Evolutionary conservation across 2,888 invertebrate genomes (phyloP).

Genomic region (Suillia variegata): DNA sequence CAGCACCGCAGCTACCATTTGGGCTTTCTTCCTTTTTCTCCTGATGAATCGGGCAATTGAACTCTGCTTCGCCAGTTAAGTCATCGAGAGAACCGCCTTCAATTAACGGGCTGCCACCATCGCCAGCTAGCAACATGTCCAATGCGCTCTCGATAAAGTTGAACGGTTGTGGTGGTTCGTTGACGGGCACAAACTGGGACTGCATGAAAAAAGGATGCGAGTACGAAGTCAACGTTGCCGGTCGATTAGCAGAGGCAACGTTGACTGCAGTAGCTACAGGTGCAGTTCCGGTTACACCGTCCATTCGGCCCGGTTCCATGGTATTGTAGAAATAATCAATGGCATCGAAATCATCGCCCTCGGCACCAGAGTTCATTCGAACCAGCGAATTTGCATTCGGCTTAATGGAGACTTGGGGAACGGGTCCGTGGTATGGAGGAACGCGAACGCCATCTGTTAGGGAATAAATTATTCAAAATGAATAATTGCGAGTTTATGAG

Average conservation of each 20-base stretch:
- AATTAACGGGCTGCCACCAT: not conserved
- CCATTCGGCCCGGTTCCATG: not conserved
- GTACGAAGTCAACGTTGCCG: not conserved
- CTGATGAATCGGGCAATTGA: slow-evolving; percentile 34
- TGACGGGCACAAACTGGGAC: not conserved
- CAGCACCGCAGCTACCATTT: no score
- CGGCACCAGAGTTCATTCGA: not conserved
- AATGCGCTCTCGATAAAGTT: slow-evolving; percentile 18
- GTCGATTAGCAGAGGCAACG: slow-evolving; percentile 7
- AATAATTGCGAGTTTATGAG: no score
- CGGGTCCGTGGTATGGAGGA: no score
- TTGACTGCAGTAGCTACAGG: no score
- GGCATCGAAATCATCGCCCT: slow-evolving; percentile 17
- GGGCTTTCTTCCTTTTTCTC: not conserved
- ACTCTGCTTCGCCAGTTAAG: slow-evolving; percentile 20
- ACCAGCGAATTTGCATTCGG: slow-evolving; percentile 7
- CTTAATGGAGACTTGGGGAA: slow-evolving; percentile 11
- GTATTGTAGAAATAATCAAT: slow-evolving; percentile 22
- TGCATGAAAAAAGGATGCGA: slow-evolving; percentile 2
- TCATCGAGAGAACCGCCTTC: no score
- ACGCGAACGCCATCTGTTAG: no score
- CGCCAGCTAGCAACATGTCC: slow-evolving; percentile 4
- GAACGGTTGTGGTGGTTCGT: slow-evolving; percentile 12
- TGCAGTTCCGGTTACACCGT: no score
- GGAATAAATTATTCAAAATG: no score